phyloP scores from a whole-genome alignment of 2,888 invertebrate species.

The Blera fallax region DNA sequence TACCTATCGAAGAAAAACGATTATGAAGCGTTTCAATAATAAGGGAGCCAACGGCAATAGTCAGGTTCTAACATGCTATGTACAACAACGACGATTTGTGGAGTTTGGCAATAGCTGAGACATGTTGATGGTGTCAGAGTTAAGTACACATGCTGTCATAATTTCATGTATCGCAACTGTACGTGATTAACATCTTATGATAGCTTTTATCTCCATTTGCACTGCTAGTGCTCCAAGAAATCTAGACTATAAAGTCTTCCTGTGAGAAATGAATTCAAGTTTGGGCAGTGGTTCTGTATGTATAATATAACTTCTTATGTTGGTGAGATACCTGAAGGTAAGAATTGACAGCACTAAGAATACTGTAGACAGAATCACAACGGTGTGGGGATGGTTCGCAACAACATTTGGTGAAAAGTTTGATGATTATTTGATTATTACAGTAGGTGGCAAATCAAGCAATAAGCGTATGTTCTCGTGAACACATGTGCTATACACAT shows the following conservation, averaged over 20 bases:
- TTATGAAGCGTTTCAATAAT: not conserved
- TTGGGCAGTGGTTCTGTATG: not conserved
- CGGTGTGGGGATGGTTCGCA: not conserved
- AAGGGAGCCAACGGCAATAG: not conserved
- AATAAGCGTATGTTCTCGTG: not conserved
- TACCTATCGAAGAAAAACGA: not conserved
- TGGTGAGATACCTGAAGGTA: not conserved
- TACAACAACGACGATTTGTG: not conserved
- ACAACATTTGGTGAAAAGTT: not conserved
- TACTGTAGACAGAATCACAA: not conserved
- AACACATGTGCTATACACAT: not conserved
- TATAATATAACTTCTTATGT: not conserved
- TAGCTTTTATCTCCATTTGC: not conserved
- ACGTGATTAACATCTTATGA: constrained; percentile 6
- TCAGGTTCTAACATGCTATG: not conserved
- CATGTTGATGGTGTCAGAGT: not conserved
- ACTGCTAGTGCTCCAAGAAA: not conserved
- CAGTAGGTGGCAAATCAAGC: no score
- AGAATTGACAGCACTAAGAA: not conserved
- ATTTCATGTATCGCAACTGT: not conserved
- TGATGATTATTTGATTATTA: not conserved
- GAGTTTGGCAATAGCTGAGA: not conserved
- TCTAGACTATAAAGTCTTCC: not conserved
- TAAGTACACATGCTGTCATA: not conserved
- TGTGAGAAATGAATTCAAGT: not conserved